phyloP scores from a whole-genome alignment of 2,888 invertebrate genomes.

The Leuctra nigra region DNA sequence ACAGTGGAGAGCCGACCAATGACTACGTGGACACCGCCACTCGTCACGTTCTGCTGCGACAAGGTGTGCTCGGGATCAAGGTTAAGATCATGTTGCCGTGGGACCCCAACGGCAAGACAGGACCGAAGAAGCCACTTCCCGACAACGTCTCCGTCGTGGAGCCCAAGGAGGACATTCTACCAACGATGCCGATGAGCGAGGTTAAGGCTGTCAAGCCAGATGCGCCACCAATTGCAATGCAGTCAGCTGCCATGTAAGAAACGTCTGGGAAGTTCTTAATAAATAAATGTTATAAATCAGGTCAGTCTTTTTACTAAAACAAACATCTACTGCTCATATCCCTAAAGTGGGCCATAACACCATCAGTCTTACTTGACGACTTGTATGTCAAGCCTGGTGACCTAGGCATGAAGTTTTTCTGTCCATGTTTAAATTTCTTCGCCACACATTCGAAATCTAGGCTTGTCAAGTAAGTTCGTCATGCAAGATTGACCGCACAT shows the following conservation, averaged over 20 bases:
- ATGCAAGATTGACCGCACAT: too few species aligned
- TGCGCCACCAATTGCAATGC: slow-evolving; percentile 34
- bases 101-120: slow-evolving; percentile 95
- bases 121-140: slow-evolving; percentile 95
- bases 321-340: too few species aligned
- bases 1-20: slow-evolving; percentile 97
- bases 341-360: too few species aligned
- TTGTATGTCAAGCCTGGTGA: too few species aligned
- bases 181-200: slow-evolving; percentile 65
- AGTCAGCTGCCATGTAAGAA: slow-evolving; percentile 13
- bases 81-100: slow-evolving; percentile 99
- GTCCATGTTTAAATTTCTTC: too few species aligned
- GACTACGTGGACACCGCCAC: slow-evolving; percentile 99
- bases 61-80: slow-evolving; percentile 57
- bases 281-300: background rate
- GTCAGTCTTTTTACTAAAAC: background rate
- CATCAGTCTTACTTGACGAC: too few species aligned
- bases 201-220: slow-evolving; percentile 62
- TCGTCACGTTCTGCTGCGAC: slow-evolving; percentile 93
- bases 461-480: too few species aligned
- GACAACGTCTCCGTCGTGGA: slow-evolving; percentile 96
- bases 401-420: too few species aligned
- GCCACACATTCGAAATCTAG: too few species aligned
- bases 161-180: slow-evolving; percentile 89
- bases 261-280: background rate